A percentile compares a stretch with the other conserved stretches of the same genome.
Evolutionary conservation across 2,888 invertebrate species (phyloP).

Genomic region (Smittia sp.): DNA sequence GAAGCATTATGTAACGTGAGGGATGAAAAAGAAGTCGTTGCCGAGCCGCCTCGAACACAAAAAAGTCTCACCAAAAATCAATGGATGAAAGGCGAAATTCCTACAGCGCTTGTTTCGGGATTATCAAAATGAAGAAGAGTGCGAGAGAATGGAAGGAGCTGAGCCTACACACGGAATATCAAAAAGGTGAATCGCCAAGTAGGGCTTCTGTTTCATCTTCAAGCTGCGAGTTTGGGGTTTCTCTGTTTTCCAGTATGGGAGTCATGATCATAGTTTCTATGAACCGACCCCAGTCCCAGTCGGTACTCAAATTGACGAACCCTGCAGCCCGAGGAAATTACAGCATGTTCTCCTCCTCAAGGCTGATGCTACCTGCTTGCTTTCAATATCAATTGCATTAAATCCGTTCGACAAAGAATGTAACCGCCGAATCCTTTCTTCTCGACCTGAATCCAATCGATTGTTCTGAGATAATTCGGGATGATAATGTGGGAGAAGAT

Average conservation of each 20-base stretch:
- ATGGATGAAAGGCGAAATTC: slow-evolving; percentile 11
- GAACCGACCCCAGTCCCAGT: too few relatives aligned
- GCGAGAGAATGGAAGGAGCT: not conserved
- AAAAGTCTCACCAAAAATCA: slow-evolving; percentile 35
- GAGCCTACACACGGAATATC: slow-evolving; percentile 15
- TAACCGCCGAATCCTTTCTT: slow-evolving; percentile 33
- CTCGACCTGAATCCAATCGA: slow-evolving; percentile 8
- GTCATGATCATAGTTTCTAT: too few relatives aligned
- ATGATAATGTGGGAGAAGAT: slow-evolving; percentile 24
- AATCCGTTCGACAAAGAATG: slow-evolving; percentile 28
- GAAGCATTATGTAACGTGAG: slow-evolving; percentile 29
- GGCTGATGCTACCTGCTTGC: slow-evolving; percentile 24
- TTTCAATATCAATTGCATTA: slow-evolving; percentile 31
- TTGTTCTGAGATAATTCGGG: slow-evolving; percentile 23
- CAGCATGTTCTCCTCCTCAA: not conserved
- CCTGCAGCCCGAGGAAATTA: slow-evolving; percentile 12
- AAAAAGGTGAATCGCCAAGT: slow-evolving; percentile 23
- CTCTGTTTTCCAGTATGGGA: too few relatives aligned
- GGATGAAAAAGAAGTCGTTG: not conserved
- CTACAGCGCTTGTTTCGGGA: not conserved
- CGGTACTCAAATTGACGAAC: too few relatives aligned
- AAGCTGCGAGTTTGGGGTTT: not conserved
- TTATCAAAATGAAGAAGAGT: slow-evolving; percentile 15
- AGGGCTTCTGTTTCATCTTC: slow-evolving; percentile 23
- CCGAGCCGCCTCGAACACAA: not conserved